These are phyloP conservation scores for Acleris literana DNA, from an alignment of 2,888 invertebrate species.

Conservation along the genomic window DNA sequence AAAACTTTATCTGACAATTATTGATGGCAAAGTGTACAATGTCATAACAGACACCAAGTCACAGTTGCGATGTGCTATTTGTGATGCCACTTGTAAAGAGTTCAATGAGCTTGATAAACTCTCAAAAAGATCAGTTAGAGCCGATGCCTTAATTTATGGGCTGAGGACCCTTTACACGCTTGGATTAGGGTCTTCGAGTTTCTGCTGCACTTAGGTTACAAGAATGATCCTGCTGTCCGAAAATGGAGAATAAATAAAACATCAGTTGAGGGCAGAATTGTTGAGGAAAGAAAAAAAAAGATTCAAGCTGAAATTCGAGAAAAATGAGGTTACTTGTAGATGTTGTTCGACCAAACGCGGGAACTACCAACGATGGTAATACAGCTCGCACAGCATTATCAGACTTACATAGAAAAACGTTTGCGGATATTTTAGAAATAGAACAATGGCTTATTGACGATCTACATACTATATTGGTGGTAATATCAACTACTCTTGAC, in stretches of 20 bases:
- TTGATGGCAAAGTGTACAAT: neutral
- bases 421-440: conserved; percentile 10
- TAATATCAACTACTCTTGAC: conserved; percentile 8
- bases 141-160: neutral
- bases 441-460: conserved; percentile 11
- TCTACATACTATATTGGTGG: conserved; percentile 9
- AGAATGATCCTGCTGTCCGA: too few species aligned
- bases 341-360: conserved; percentile 7
- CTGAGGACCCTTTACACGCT: too few species aligned
- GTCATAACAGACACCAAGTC: conserved; percentile 1
- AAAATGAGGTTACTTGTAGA: neutral
- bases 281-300: neutral
- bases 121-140: neutral
- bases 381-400: neutral
- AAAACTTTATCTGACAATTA: neutral
- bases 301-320: conserved; percentile 9
- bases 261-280: neutral
- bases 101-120: neutral
- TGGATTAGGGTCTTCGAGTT: too few species aligned
- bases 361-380: conserved; percentile 6
- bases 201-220: too few species aligned
- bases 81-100: neutral
- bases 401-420: neutral
- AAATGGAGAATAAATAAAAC: too few species aligned
- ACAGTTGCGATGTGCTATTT: conserved; percentile 1